Conservation (phyloP, 2,888 invertebrate species). For the Panorpa germanica region DNA sequence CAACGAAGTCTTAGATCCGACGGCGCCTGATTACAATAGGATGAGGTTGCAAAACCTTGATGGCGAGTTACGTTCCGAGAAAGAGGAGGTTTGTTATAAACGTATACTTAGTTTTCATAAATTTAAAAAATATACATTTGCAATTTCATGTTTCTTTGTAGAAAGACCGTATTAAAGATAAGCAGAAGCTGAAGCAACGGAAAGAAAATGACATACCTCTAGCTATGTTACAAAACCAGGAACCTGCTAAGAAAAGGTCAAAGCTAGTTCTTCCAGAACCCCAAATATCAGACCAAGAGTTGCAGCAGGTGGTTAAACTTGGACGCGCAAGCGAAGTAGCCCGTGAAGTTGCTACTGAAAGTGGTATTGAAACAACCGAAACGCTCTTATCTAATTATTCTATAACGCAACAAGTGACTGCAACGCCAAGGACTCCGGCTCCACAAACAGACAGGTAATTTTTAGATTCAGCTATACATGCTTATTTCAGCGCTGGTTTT, state of each 20-base stretch:
- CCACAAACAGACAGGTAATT: slow-evolving; percentile 56
- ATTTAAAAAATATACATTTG: slow-evolving; percentile 5
- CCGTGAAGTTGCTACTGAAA: slow-evolving; percentile 68
- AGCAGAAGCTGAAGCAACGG: slow-evolving; percentile 82
- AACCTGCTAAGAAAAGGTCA: slow-evolving; percentile 80
- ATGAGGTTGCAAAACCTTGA: slow-evolving; percentile 86
- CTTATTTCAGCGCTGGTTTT: slow-evolving; percentile 20
- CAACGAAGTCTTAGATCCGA: slow-evolving; percentile 70
- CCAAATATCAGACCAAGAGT: slow-evolving; percentile 84
- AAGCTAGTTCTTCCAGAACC: slow-evolving; percentile 93
- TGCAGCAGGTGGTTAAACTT: slow-evolving; percentile 82
- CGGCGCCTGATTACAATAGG: slow-evolving; percentile 76
- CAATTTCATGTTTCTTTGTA: slow-evolving; percentile 19
- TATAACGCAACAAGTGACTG: slow-evolving; percentile 47
- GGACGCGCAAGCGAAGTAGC: slow-evolving; percentile 83
- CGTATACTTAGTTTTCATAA: slow-evolving; percentile 4
- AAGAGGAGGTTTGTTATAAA: slow-evolving; percentile 50
- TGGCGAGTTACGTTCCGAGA: slow-evolving; percentile 76
- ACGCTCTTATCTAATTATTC: slow-evolving; percentile 83
- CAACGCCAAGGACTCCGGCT: slow-evolving; percentile 74
- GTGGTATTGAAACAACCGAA: slow-evolving; percentile 60
- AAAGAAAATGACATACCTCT: slow-evolving; percentile 92
- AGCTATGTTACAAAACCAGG: slow-evolving; percentile 71
- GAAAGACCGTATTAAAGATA: slow-evolving; percentile 86
- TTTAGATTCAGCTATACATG: too few species aligned